phyloP scores from a whole-genome alignment of 2,888 invertebrate species.

The Metacarcinus magister region DNA sequence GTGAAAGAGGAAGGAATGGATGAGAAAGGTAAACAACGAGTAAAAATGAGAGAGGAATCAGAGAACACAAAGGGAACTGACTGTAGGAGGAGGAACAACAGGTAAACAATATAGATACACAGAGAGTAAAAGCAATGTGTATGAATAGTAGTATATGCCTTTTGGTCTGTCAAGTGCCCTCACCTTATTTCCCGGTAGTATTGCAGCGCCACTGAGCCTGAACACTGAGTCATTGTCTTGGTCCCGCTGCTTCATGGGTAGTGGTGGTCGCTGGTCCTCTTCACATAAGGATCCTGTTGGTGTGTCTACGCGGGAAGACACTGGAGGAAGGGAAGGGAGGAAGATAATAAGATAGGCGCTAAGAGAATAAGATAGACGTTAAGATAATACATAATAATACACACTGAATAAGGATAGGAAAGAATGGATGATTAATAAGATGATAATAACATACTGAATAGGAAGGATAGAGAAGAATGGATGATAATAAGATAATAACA shows the following conservation, averaged over 20 bases:
- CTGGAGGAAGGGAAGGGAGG: not conserved
- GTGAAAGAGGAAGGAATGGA: no score
- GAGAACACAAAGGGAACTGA: no score
- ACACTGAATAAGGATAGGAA: not conserved
- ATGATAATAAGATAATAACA: no score
- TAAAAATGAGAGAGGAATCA: no score
- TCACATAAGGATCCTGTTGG: conserved; percentile 71
- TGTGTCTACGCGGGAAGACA: not conserved
- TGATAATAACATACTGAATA: no score
- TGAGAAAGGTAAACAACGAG: no score
- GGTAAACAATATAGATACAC: no score
- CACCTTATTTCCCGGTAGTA: not conserved
- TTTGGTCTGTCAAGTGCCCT: no score
- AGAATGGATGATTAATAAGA: not conserved
- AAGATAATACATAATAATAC: not conserved
- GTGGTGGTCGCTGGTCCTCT: conserved; percentile 71
- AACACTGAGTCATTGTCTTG: conserved; percentile 50
- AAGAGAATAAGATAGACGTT: not conserved
- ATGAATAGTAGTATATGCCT: no score
- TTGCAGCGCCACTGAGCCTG: conserved; percentile 27
- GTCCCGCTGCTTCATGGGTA: conserved; percentile 73
- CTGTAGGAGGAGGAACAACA: no score
- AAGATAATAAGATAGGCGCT: not conserved
- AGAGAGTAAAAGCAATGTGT: no score
- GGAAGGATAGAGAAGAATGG: no score